Evolutionary conservation across 2,888 invertebrate genomes (phyloP).

Genomic region (Adelognathus sp.): DNA sequence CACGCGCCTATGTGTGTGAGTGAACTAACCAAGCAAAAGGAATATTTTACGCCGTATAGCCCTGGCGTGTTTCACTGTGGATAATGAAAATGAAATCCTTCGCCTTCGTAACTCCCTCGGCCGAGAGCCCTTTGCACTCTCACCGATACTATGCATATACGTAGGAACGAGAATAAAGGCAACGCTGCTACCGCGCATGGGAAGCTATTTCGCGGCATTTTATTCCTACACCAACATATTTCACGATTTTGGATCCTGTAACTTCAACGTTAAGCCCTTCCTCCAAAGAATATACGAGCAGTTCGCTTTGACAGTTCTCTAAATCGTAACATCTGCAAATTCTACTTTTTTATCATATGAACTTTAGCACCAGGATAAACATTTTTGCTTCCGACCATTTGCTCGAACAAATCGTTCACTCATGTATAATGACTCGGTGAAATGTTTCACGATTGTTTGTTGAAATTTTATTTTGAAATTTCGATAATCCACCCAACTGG

Average conservation of each 20-base stretch:
- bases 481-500: no score
- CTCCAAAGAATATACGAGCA: neutral
- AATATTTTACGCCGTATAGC: constrained; percentile 42
- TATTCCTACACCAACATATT: neutral
- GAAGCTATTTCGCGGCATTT: constrained; percentile 32
- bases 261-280: neutral
- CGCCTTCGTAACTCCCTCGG: neutral
- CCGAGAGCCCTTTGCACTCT: constrained; percentile 31
- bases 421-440: no score
- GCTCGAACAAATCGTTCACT: no score
- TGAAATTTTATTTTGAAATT: no score
- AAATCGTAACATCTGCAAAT: no score
- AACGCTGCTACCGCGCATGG: constrained; percentile 46
- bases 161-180: constrained; percentile 14
- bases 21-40: neutral
- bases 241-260: constrained; percentile 12
- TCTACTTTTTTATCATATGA: no score
- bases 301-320: no score
- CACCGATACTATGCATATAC: constrained; percentile 5
- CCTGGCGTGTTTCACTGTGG: constrained; percentile 20
- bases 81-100: constrained; percentile 60
- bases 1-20: constrained; percentile 11
- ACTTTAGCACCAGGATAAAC: no score
- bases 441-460: no score
- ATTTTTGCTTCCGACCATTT: no score